A percentile compares a stretch with the other conserved stretches of the same genome.
Conservation (phyloP, 2,797 vertebrate species). For the Sebastes matsubarae region DNA sequence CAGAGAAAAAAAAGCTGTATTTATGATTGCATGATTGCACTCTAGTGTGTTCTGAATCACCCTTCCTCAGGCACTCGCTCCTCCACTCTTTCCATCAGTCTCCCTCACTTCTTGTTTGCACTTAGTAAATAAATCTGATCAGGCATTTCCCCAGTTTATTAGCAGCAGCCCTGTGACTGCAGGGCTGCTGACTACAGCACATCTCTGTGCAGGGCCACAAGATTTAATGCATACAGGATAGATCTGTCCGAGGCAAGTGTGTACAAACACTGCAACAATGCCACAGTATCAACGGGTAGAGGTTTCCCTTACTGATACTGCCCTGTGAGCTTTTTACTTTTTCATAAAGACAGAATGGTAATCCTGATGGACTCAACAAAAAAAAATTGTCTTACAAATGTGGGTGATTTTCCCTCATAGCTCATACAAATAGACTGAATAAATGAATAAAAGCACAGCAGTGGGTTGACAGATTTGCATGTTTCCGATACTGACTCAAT, state of each 20-base stretch:
- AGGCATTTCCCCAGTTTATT: constrained; percentile 72
- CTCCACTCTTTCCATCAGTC: constrained; percentile 26
- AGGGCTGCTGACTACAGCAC: constrained; percentile 74
- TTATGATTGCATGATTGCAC: background rate
- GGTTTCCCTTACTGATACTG: constrained; percentile 1
- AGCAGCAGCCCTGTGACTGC: constrained; percentile 51
- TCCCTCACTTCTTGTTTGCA: constrained; percentile 46
- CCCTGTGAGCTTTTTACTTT: background rate
- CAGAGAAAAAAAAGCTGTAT: background rate
- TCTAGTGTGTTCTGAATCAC: background rate
- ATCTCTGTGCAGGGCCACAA: constrained; percentile 49
- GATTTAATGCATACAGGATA: constrained; percentile 67
- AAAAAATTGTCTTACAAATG: background rate
- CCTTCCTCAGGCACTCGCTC: background rate
- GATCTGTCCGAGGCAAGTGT: constrained; percentile 41
- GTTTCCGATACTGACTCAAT: constrained; percentile 1
- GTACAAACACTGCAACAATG: constrained; percentile 36
- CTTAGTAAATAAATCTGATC: constrained; percentile 77
- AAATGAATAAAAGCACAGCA: background rate
- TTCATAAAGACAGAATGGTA: background rate
- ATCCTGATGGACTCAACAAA: background rate
- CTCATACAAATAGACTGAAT: background rate
- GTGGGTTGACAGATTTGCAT: constrained; percentile 22
- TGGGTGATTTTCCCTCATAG: background rate
- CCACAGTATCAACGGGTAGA: background rate